A percentile compares a stretch with the other conserved stretches of the same genome.
These are phyloP conservation scores for Blastobasis adustella DNA, from an alignment of 2,888 invertebrate species.

Conservation along the genomic window DNA sequence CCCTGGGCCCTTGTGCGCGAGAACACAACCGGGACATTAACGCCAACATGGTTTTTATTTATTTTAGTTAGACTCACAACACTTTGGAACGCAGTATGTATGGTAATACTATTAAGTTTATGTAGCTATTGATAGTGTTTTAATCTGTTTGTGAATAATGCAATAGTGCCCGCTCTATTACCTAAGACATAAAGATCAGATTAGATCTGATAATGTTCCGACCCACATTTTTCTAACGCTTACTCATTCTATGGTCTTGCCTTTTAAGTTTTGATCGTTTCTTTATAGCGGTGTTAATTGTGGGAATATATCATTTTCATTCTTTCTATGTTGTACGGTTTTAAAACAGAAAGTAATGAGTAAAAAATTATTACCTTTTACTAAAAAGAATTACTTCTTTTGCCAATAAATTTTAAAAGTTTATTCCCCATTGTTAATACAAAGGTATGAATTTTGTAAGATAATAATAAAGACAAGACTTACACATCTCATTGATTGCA, in stretches of 20 bases:
- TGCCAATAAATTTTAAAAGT: no score
- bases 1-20: no score
- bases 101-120: no score
- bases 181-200: constrained; percentile 12
- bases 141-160: no score
- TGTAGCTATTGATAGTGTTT: no score
- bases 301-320: not conserved
- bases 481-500: constrained; percentile 58
- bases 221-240: constrained; percentile 20
- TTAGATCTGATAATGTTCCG: constrained; percentile 8
- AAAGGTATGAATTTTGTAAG: no score
- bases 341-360: not conserved
- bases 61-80: no score
- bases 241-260: constrained; percentile 15
- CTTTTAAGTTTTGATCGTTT: not conserved
- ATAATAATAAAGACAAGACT: constrained; percentile 23
- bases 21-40: no score
- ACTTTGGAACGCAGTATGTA: no score
- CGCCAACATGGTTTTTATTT: no score
- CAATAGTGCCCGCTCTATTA: constrained; percentile 3
- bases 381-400: no score
- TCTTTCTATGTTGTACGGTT: not conserved
- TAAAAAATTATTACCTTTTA: constrained; percentile 11
- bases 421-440: no score
- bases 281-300: not conserved